These are phyloP conservation scores for Lasioglossum figueresi DNA, from an alignment of 2,888 invertebrate species.

Conservation along the genomic window DNA sequence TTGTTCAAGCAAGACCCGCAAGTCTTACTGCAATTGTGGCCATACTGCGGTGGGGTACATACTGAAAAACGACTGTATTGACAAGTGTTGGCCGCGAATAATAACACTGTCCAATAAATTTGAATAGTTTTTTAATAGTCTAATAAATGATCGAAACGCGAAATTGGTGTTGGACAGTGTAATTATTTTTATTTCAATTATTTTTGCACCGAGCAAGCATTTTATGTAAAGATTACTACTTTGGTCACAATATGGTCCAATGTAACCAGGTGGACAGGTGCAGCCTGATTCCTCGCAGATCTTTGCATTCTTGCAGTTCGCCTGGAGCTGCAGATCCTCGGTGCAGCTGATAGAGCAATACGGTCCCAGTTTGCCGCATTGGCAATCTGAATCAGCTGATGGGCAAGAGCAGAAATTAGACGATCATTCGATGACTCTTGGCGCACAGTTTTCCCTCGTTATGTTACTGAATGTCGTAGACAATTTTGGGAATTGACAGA, in stretches of 20 bases:
- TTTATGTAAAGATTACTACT: constrained; percentile 47
- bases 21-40: constrained; percentile 68
- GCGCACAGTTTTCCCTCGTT: no score
- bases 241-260: constrained; percentile 38
- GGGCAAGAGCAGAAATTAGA: neutral
- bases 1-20: constrained; percentile 67
- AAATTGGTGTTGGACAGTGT: neutral
- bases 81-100: neutral
- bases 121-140: neutral
- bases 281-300: constrained; percentile 68
- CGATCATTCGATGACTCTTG: neutral
- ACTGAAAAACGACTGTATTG: constrained; percentile 32
- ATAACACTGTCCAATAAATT: neutral
- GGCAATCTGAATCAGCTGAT: constrained; percentile 55
- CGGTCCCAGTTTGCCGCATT: constrained; percentile 59
- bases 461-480: neutral
- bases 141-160: neutral
- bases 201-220: neutral
- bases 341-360: constrained; percentile 59
- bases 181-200: neutral
- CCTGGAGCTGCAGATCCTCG: neutral
- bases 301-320: constrained; percentile 45
- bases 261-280: constrained; percentile 66
- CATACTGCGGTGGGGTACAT: constrained; percentile 57
- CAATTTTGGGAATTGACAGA: neutral